phyloP scores from a whole-genome alignment of 1,140 invertebrate species.

The Drosophila ercepeae region DNA sequence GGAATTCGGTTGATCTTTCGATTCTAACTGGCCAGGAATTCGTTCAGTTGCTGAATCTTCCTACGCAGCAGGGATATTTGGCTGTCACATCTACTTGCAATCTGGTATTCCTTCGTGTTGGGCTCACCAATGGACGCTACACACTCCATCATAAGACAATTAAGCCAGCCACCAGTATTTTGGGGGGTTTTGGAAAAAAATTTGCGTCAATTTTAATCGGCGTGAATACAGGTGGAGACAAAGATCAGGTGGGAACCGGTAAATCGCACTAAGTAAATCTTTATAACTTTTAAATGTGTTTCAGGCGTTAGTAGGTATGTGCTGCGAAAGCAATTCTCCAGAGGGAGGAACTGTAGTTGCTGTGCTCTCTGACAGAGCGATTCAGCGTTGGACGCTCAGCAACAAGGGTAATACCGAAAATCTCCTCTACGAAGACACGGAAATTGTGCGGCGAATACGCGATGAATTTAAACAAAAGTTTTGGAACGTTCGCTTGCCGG shows the following conservation, averaged over 20 bases:
- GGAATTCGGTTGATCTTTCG: slow-evolving; percentile 92
- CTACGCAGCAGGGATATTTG: slow-evolving; percentile 90
- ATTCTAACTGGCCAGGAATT: slow-evolving; percentile 94
- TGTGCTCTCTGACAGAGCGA: slow-evolving; percentile 72
- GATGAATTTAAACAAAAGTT: slow-evolving; percentile 76
- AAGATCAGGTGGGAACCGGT: slow-evolving; percentile 89
- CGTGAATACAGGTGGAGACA: slow-evolving; percentile 87
- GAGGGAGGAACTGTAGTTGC: slow-evolving; percentile 57
- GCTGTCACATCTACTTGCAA: slow-evolving; percentile 96
- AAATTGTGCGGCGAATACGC: slow-evolving; percentile 70
- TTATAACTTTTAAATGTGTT: not conserved
- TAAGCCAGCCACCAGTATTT: slow-evolving; percentile 91
- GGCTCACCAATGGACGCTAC: slow-evolving; percentile 86
- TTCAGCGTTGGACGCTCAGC: slow-evolving; percentile 75
- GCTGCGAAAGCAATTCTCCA: slow-evolving; percentile 50
- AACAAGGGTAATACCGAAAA: slow-evolving; percentile 71
- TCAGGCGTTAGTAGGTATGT: slow-evolving; percentile 71
- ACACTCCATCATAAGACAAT: slow-evolving; percentile 89
- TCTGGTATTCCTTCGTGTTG: slow-evolving; percentile 90
- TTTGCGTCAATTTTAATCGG: slow-evolving; percentile 96
- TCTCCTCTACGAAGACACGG: slow-evolving; percentile 74
- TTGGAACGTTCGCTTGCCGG: slow-evolving; percentile 65
- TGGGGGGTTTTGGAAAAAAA: slow-evolving; percentile 93
- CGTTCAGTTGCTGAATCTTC: slow-evolving; percentile 89
- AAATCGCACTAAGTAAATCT: not conserved